Percentiles rank a stretch among this genome's conserved stretches.
These are phyloP conservation scores for Stenodema calcarata DNA, from an alignment of 2,888 invertebrate genomes.

Conservation along the genomic window DNA sequence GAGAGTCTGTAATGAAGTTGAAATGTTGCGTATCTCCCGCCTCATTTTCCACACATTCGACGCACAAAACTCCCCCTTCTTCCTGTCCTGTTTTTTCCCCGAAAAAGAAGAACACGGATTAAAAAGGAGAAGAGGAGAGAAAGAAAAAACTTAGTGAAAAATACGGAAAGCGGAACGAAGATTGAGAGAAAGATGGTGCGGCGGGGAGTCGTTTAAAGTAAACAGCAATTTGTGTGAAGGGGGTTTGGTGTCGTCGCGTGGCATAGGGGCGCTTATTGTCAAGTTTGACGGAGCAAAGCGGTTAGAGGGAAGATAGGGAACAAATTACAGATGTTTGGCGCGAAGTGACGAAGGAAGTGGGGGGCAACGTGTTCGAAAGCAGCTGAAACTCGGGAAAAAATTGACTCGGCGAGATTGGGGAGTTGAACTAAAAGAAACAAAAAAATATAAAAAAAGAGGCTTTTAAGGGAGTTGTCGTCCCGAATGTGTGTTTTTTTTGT, in stretches of 20 bases:
- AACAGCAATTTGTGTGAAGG: slow-evolving; percentile 13
- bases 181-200: not conserved
- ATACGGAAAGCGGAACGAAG: slow-evolving; percentile 11
- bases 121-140: not conserved
- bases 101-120: not conserved
- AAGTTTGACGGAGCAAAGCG: not conserved
- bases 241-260: slow-evolving; percentile 6
- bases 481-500: not conserved
- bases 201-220: not conserved
- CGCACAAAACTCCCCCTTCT: not conserved
- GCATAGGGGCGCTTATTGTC: slow-evolving; percentile 13
- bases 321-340: slow-evolving; percentile 7
- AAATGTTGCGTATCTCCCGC: slow-evolving; percentile 7
- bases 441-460: not conserved
- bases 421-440: not conserved
- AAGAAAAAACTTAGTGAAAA: not conserved
- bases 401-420: not conserved
- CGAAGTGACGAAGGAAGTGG: not conserved
- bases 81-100: not conserved
- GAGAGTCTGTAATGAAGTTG: not conserved
- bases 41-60: not conserved
- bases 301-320: not conserved
- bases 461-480: not conserved
- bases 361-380: not conserved
- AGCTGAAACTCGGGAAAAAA: not conserved